phyloP scores from a whole-genome alignment of 2,797 vertebrate species.

The Ctenosaura bakeri region DNA sequence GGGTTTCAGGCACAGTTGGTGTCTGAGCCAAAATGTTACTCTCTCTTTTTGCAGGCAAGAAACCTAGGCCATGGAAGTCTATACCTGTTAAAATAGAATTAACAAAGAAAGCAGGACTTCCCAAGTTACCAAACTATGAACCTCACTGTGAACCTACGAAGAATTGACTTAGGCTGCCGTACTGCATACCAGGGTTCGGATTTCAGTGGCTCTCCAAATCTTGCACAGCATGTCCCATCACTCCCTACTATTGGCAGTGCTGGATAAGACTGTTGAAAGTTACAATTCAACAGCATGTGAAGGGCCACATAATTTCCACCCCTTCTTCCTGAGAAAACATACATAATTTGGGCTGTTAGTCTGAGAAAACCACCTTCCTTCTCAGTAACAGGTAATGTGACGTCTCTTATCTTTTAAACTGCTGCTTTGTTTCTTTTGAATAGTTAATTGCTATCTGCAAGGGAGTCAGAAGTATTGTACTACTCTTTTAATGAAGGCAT shows the following conservation, averaged over 20 bases:
- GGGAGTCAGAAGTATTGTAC: constrained; percentile 1
- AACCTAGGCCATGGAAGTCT: neutral
- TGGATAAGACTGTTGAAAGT: too few relatives aligned
- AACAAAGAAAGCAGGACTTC: neutral
- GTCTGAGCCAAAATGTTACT: neutral
- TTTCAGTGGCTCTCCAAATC: too few relatives aligned
- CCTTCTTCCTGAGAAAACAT: neutral
- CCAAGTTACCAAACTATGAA: neutral
- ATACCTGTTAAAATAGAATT: neutral
- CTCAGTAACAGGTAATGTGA: neutral
- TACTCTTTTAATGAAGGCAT: constrained; percentile 10
- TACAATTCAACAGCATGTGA: too few relatives aligned
- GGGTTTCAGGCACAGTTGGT: neutral
- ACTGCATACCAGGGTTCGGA: neutral
- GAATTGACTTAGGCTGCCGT: neutral
- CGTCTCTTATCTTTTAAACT: constrained; percentile 5
- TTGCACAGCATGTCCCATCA: too few relatives aligned
- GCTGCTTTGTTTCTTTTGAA: constrained; percentile 22
- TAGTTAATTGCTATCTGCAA: constrained; percentile 16
- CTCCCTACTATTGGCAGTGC: too few relatives aligned
- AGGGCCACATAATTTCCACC: too few relatives aligned
- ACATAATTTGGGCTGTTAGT: neutral
- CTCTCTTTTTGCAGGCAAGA: neutral
- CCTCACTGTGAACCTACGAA: neutral
- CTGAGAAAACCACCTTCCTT: neutral